Base-by-base conservation (phyloP, 2,113 vertebrate species). In the Zosterops borbonicus region DNA sequence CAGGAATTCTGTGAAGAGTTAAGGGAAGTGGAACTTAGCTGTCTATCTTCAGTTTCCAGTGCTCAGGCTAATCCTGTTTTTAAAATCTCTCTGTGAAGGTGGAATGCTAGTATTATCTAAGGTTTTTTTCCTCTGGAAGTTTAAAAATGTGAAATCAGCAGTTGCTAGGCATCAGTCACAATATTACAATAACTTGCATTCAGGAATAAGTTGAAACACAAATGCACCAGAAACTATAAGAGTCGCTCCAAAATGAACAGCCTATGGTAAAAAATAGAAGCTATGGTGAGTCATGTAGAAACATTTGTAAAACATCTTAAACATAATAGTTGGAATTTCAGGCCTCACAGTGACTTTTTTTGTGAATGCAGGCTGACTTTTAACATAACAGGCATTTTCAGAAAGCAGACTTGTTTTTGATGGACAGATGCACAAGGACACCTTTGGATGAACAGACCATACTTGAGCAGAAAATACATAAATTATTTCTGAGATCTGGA, bases 91-190 rank as follows among this genome's bases (percentile, higher is more conserved):
- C 35, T n/a, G 6, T 52, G 25, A 67, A 90, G 47, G 79, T 56
- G 28, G 47, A 58, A 68, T 55, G 65, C 24, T 55, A 93, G 67
- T 27, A 65, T 83, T 82, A 92, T 33, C 79, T 59, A 67, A 49
- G 23, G 49, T 81, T 95, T 91, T 96, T 87, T 68, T 42, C 69
- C 79, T 87, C 52, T 64, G 60, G 46, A 92, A 93, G 41, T 74
- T 83, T 79, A 78, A 85, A 87, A 83, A 59, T 68, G 47, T 42
- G 33, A 42, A 89, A 85, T 41, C 20, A n/a, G 59, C 60, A 90
- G 60, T 93, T 91, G 73, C 65, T 93, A 92, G 79, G 92, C 80
- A 83, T 83, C 83, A 89, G 53, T 79, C 83, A 94, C 80, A 94
- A 73, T 23, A 93, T 63, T 83, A 87, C 68, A 89, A 52, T 87